These are phyloP conservation scores for Chloroclystis v-ata DNA, from an alignment of 2,888 invertebrate genomes.

Conservation along the genomic window DNA sequence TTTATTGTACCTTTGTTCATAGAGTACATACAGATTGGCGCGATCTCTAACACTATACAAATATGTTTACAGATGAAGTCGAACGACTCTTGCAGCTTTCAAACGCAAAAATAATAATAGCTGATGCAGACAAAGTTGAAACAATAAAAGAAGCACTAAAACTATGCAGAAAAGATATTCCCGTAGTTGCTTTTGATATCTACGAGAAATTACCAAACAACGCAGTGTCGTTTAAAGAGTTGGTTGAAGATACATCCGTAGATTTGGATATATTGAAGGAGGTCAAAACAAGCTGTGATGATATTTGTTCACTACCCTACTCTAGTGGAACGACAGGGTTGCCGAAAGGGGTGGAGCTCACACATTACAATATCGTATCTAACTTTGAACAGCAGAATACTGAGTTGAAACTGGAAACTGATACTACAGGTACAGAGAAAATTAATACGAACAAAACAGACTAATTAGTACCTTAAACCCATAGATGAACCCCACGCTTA, in stretches of 20 bases:
- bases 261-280: slow-evolving; percentile 68
- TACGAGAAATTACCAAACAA: slow-evolving; percentile 56
- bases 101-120: slow-evolving; percentile 78
- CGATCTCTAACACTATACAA: too few relatives aligned
- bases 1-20: background rate
- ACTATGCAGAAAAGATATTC: slow-evolving; percentile 59
- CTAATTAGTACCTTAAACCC: too few relatives aligned
- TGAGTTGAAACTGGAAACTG: slow-evolving; percentile 39
- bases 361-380: slow-evolving; percentile 76
- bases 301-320: slow-evolving; percentile 84
- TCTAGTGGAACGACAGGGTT: slow-evolving; percentile 92
- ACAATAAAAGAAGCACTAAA: slow-evolving; percentile 66
- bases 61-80: slow-evolving; percentile 85
- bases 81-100: slow-evolving; percentile 78
- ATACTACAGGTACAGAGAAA: slow-evolving; percentile 42
- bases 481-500: too few relatives aligned
- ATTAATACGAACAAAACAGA: too few relatives aligned
- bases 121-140: slow-evolving; percentile 72
- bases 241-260: slow-evolving; percentile 64
- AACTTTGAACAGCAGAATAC: slow-evolving; percentile 62
- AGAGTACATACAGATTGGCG: too few relatives aligned
- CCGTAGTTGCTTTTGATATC: slow-evolving; percentile 65
- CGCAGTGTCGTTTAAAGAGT: slow-evolving; percentile 79
- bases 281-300: slow-evolving; percentile 62
- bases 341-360: slow-evolving; percentile 85